A percentile compares a stretch with the other conserved stretches of the same genome.
phyloP scores from a whole-genome alignment of 2,113 vertebrate genomes.

The Crypturellus undulatus region DNA sequence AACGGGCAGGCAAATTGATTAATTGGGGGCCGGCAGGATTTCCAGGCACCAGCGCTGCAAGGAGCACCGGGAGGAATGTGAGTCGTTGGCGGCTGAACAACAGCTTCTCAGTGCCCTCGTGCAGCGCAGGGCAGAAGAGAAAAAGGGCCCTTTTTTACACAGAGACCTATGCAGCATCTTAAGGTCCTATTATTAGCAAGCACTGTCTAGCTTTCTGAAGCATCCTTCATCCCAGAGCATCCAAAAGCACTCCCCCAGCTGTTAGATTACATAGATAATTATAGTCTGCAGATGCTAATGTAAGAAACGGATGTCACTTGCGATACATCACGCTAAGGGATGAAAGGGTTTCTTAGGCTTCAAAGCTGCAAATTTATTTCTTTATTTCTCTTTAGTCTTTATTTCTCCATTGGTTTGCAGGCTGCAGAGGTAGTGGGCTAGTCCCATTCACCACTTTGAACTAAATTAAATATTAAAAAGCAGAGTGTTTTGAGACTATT shows the following conservation, averaged over 20 bases:
- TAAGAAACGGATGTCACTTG: slow-evolving; percentile 33
- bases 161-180: neutral
- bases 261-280: slow-evolving; percentile 51
- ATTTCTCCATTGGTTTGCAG: neutral
- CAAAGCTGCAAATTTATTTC: slow-evolving; percentile 1
- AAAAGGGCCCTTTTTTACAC: neutral
- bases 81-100: neutral
- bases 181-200: slow-evolving; percentile 37
- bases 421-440: neutral
- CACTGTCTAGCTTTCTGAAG: slow-evolving; percentile 42
- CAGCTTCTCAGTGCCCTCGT: fast-evolving
- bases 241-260: slow-evolving; percentile 3
- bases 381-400: neutral
- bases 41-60: neutral
- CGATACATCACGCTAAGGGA: neutral
- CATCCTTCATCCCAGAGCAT: slow-evolving; percentile 15
- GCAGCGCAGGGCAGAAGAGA: neutral
- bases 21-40: neutral
- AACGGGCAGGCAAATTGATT: neutral
- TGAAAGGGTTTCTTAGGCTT: slow-evolving; percentile 11
- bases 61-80: neutral
- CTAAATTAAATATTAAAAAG: slow-evolving; percentile 10
- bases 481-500: neutral
- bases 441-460: neutral
- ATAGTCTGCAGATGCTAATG: slow-evolving; percentile 39